phyloP scores from a whole-genome alignment of 1,140 invertebrate genomes.

The Cyclargus thomasi region DNA sequence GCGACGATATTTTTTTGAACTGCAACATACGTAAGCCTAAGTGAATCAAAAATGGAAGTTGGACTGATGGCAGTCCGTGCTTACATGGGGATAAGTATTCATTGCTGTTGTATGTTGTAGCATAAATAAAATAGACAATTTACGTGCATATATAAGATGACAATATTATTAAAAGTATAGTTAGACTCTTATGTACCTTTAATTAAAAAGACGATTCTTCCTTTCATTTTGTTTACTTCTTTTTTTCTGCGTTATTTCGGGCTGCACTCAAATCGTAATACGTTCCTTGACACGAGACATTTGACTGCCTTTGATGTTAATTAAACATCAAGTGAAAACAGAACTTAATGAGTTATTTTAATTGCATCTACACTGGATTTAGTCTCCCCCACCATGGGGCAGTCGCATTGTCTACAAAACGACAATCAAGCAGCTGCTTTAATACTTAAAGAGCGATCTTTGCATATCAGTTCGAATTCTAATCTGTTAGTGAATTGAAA shows the following conservation, averaged over 20 bases:
- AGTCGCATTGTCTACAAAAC: not conserved
- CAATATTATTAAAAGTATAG: too few relatives aligned
- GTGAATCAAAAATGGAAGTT: too few relatives aligned
- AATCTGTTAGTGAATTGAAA: too few relatives aligned
- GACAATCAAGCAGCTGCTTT: not conserved
- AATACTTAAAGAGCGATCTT: too few relatives aligned
- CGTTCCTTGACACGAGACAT: constrained; percentile 34
- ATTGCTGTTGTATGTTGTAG: too few relatives aligned
- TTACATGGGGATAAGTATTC: too few relatives aligned
- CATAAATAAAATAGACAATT: too few relatives aligned
- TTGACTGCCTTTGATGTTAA: constrained; percentile 41
- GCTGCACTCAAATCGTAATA: constrained; percentile 25
- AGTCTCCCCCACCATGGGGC: not conserved
- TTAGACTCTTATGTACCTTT: not conserved
- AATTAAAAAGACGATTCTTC: not conserved
- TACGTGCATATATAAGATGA: not conserved
- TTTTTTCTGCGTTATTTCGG: constrained; percentile 27
- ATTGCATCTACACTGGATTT: constrained; percentile 20
- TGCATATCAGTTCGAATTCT: too few relatives aligned
- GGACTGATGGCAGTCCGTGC: too few relatives aligned
- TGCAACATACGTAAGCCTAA: too few relatives aligned
- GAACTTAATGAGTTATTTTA: constrained; percentile 27
- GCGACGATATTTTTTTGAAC: too few relatives aligned
- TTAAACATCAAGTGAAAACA: constrained; percentile 28
- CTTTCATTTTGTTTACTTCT: not conserved